phyloP scores from a whole-genome alignment of 1,140 invertebrate species.

The Helicorthomorpha holstii region DNA sequence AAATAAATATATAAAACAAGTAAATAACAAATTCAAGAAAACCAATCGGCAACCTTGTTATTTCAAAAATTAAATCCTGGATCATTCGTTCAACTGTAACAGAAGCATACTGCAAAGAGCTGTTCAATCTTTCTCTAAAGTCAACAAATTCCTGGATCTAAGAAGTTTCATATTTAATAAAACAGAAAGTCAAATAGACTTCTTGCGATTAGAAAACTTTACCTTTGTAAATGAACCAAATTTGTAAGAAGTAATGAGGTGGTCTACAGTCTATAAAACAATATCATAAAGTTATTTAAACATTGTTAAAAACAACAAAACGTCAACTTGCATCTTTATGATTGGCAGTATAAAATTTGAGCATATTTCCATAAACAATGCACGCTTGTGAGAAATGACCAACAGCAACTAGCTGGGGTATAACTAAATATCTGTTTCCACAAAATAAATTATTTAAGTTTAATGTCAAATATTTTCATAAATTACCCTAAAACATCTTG shows the following conservation, averaged over 20 bases:
- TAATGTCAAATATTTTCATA: not conserved
- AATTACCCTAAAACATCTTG: conserved; percentile 57
- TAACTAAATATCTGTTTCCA: conserved; percentile 49
- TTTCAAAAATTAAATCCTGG: conserved; percentile 46
- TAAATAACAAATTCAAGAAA: not conserved
- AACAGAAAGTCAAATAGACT: not conserved
- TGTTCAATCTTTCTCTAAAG: conserved; percentile 58
- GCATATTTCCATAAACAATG: conserved; percentile 44
- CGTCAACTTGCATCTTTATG: conserved; percentile 54
- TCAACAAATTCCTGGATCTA: conserved; percentile 70
- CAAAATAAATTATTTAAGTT: conserved; percentile 4
- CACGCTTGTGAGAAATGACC: conserved; percentile 46
- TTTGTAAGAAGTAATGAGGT: conserved; percentile 79
- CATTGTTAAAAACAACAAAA: conserved; percentile 2
- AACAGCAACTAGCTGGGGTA: conserved; percentile 45
- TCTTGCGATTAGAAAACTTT: conserved; percentile 4
- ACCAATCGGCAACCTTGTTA: conserved; percentile 17
- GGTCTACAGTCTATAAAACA: conserved; percentile 60
- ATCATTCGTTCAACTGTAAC: conserved; percentile 60
- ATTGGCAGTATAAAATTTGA: conserved; percentile 71
- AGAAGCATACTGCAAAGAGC: conserved; percentile 61
- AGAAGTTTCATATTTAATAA: conserved; percentile 8
- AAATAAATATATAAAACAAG: not conserved
- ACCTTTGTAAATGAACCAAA: conserved; percentile 79
- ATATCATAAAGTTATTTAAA: conserved; percentile 11